Evolutionary conservation across 92 coral and sea anemone genomes (phyloP).

Genomic region (Anthopleura xanthogrammica): DNA sequence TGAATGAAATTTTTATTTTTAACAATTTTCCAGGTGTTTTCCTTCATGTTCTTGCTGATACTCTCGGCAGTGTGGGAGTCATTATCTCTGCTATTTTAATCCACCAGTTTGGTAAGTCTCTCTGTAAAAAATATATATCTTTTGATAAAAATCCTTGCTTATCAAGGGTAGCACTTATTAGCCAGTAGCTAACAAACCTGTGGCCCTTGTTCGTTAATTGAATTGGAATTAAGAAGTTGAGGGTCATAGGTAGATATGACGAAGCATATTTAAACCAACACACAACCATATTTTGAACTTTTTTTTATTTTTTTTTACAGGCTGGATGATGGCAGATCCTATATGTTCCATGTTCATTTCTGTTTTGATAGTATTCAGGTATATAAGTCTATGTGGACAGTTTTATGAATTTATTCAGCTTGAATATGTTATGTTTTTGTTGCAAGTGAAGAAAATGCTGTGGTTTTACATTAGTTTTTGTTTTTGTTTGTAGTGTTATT

Average conservation of each 20-base stretch:
- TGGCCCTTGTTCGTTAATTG: neutral
- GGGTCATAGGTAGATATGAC: no score
- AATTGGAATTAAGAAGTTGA: no score
- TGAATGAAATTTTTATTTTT: neutral
- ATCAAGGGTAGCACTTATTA: neutral
- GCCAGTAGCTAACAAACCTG: neutral
- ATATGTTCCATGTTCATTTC: constrained; percentile 95
- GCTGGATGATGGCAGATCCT: constrained; percentile 99
- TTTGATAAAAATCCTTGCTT: neutral
- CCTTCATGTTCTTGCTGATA: constrained; percentile 96
- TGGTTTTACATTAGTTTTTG: neutral
- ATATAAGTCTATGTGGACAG: neutral
- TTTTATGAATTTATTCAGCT: no score
- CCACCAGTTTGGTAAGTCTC: constrained; percentile 84
- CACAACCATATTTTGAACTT: no score
- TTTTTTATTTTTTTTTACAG: constrained; percentile 18
- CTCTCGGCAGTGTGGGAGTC: constrained; percentile 96
- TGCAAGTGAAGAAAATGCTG: no score
- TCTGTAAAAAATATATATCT: neutral
- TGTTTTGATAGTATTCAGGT: constrained; percentile 90
- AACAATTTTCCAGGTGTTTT: constrained; percentile 65
- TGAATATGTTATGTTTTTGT: no score
- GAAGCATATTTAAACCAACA: no score
- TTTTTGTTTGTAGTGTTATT: constrained; percentile 63
- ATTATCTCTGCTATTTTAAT: constrained; percentile 94